A percentile compares a stretch with the other conserved stretches of the same genome.
These are phyloP conservation scores for Gallinago nigripennis DNA, from an alignment of 2,797 vertebrate genomes.

Conservation along the genomic window DNA sequence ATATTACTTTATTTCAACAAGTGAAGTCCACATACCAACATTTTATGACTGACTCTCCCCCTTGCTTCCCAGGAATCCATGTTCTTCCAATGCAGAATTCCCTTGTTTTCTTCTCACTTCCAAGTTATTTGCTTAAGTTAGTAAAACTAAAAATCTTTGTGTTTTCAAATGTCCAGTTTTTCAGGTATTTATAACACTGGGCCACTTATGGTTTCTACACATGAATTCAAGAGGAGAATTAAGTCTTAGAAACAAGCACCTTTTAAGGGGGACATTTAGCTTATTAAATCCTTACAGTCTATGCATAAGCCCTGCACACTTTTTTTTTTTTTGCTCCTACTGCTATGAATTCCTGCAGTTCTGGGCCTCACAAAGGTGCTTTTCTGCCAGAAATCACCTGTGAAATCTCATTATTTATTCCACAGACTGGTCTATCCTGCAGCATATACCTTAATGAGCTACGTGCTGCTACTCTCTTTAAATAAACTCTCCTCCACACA, in stretches of 20 bases:
- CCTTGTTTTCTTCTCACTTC: neutral
- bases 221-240: neutral
- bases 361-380: neutral
- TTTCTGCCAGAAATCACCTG: neutral
- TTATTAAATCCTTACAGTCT: neutral
- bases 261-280: neutral
- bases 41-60: neutral
- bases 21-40: neutral
- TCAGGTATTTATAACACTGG: neutral
- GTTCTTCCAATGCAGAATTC: neutral
- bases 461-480: neutral
- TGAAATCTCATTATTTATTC: neutral
- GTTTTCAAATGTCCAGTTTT: neutral
- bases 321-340: neutral
- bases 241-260: neutral
- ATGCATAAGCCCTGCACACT: neutral
- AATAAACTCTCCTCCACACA: neutral
- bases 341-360: neutral
- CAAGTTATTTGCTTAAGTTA: neutral
- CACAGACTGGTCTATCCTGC: neutral
- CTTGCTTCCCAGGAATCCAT: neutral
- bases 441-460: neutral
- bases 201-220: neutral
- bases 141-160: neutral
- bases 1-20: neutral